These are phyloP conservation scores for Morbakka virulenta DNA, from an alignment of 30 jellyfish, hydroid and myxozoan genomes.

Conservation along the genomic window DNA sequence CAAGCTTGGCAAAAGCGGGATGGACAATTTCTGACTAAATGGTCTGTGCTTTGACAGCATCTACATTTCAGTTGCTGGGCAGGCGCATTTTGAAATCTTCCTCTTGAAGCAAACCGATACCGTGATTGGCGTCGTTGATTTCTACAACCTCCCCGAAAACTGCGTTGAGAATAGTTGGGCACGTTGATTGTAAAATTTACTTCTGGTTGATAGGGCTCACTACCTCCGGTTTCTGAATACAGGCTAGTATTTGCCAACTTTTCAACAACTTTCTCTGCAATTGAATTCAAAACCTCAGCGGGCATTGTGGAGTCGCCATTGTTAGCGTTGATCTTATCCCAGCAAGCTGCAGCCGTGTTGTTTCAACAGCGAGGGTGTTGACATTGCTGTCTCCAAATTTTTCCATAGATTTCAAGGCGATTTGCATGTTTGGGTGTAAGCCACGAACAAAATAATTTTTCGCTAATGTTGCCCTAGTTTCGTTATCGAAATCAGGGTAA, in stretches of 20 bases:
- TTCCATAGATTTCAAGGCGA: slow-evolving; percentile 39
- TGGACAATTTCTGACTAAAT: slow-evolving; percentile 34
- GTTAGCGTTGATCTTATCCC: background rate
- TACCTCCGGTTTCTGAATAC: background rate
- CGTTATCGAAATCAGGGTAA: slow-evolving; percentile 27
- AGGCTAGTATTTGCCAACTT: background rate
- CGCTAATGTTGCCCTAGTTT: slow-evolving; percentile 3
- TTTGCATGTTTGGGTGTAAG: slow-evolving; percentile 38
- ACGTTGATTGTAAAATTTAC: slow-evolving; percentile 23
- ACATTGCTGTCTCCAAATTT: background rate
- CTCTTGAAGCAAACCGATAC: slow-evolving; percentile 5
- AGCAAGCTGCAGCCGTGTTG: slow-evolving; percentile 7
- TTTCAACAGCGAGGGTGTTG: slow-evolving; percentile 31
- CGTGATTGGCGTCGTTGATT: slow-evolving; percentile 1
- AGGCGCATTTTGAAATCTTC: slow-evolving; percentile 13
- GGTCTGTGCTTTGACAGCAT: slow-evolving; percentile 33
- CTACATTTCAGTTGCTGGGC: slow-evolving; percentile 50
- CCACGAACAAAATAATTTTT: slow-evolving; percentile 38
- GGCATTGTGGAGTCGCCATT: background rate
- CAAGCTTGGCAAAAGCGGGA: slow-evolving; percentile 71
- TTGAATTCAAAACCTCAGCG: background rate
- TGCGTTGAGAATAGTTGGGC: background rate
- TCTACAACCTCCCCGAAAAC: slow-evolving; percentile 12
- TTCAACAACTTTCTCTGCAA: background rate
- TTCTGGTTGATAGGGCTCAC: background rate